Base-by-base conservation (phyloP, 2,113 vertebrate species). In the Peromyscus leucopus region DNA sequence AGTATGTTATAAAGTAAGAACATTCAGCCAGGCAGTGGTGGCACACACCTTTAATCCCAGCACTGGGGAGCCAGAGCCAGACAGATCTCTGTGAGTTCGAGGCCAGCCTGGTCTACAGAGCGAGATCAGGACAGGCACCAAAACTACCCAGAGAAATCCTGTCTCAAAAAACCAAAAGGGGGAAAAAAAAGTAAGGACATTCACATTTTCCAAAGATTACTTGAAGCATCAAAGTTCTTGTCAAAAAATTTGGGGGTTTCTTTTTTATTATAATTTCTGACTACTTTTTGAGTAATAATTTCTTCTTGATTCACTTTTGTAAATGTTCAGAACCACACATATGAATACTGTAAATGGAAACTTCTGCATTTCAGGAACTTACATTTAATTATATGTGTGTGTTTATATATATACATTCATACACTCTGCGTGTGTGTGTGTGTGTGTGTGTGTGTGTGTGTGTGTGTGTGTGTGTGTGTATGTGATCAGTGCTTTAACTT, bases 241-340 rank as follows among this genome's bases (percentile, higher is more conserved):
- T 69, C 39, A 82, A 31, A 94, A 92, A 55, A 92, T 57, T 76
- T 87, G 46, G 28, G 36, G 1, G 51, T 7, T 46, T 55, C n/a
- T 94, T 86, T 63, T 95, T 88, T 96, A 71, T 71, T 88, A 0
- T 61, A 11, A 80, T 39, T 83, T 89, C 36, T 94, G 61, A 89
- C 71, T 96, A 79, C 31, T 86, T 95, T 76, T 76, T 61, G 12
- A 85, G 15, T 89, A 84, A 48, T 51, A 75, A 63, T 67, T 91
- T 90, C 5, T 1, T 90, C 31, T 74, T 93, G 39, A 86, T 92
- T 95, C n/a, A 61, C 65, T 95, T 96, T 94, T 69, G 46, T 95
- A 36, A 93, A 79, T 89, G 16, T 95, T 96, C 24, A 92, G 24
- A 80, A 69, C 26, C 31, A 94, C 16, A 79, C 19, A 88, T 83